Evolutionary conservation across 2,888 invertebrate genomes (phyloP).

Genomic region (Papilio demoleus): DNA sequence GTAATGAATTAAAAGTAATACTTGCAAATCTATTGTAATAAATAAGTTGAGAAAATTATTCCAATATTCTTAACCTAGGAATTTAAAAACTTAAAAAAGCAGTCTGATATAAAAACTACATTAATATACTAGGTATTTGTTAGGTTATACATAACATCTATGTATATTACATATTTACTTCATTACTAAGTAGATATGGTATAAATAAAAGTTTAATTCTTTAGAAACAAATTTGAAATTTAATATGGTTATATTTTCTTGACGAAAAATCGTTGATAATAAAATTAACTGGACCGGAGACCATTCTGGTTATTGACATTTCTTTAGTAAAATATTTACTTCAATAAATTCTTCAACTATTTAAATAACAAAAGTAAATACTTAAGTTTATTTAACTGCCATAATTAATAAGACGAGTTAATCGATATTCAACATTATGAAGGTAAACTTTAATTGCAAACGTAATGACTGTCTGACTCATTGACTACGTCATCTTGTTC

Average conservation of each 20-base stretch:
- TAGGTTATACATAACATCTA: too few species aligned
- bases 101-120: too few species aligned
- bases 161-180: too few species aligned
- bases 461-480: conserved; percentile 15
- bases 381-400: not conserved
- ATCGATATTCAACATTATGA: conserved; percentile 10
- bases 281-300: not conserved
- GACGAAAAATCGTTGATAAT: too few species aligned
- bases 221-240: too few species aligned
- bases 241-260: too few species aligned
- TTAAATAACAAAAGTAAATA: not conserved
- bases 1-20: not conserved
- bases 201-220: too few species aligned
- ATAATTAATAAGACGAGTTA: conserved; percentile 11
- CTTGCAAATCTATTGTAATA: not conserved
- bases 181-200: too few species aligned
- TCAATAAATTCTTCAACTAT: not conserved
- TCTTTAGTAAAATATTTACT: conserved; percentile 4
- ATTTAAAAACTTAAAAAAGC: too few species aligned
- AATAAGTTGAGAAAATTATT: not conserved
- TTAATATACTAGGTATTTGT: too few species aligned
- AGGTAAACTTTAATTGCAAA: conserved; percentile 19
- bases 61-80: not conserved
- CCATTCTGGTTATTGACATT: not conserved
- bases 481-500: conserved; percentile 29